A percentile compares a stretch with the other conserved stretches of the same genome.
Conservation (phyloP, 1,140 invertebrate genomes). For the Hyposmocoma kahamanoa region DNA sequence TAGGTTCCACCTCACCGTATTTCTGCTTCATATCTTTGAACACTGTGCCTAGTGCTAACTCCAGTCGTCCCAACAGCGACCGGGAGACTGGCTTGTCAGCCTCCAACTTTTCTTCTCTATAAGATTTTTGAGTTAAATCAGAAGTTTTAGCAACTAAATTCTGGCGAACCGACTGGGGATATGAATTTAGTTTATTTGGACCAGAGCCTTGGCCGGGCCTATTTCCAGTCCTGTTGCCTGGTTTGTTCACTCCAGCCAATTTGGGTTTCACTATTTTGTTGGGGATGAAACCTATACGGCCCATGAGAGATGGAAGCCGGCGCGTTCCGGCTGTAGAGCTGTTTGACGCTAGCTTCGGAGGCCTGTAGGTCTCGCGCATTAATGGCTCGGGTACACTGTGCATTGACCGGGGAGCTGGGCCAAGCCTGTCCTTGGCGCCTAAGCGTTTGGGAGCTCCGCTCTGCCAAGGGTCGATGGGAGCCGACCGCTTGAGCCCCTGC, state of each 20-base stretch:
- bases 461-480: not conserved
- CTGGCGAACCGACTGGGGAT: constrained; percentile 14
- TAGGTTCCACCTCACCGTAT: not conserved
- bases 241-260: too few relatives aligned
- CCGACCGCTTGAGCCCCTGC: not conserved
- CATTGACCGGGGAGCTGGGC: too few relatives aligned
- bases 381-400: too few relatives aligned
- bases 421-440: too few relatives aligned
- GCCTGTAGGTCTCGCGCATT: too few relatives aligned
- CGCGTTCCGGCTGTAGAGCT: not conserved
- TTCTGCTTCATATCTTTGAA: constrained; percentile 33
- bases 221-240: constrained; percentile 27
- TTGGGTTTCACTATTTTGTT: too few relatives aligned
- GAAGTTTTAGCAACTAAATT: constrained; percentile 14
- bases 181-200: constrained; percentile 15
- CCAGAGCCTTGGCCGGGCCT: constrained; percentile 10
- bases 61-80: constrained; percentile 42
- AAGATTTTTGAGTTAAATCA: not conserved
- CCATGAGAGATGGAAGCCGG: not conserved
- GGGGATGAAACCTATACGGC: too few relatives aligned
- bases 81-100: constrained; percentile 18
- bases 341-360: too few relatives aligned
- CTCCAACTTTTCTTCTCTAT: not conserved
- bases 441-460: not conserved
- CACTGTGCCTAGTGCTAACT: constrained; percentile 43